Conservation (phyloP, 2,888 invertebrate genomes). For the Pterostichus niger region DNA sequence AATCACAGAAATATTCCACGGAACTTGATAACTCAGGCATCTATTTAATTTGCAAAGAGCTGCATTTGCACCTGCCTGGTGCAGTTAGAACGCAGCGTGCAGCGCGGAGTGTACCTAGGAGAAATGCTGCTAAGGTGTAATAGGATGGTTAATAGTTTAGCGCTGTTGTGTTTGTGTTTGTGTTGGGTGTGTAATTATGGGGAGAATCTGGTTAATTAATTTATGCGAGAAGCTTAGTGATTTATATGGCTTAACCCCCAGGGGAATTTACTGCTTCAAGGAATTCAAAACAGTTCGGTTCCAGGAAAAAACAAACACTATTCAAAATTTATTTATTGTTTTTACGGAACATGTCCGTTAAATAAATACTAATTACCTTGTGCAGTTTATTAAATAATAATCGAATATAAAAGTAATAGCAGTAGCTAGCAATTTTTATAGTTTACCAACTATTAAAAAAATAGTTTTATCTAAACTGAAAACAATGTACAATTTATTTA, state of each 20-base stretch:
- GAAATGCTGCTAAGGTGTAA: not conserved
- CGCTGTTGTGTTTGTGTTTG: conserved; percentile 7
- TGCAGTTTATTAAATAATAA: too few relatives aligned
- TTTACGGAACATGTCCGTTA: too few relatives aligned
- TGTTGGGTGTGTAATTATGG: conserved; percentile 28
- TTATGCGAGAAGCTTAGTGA: conserved; percentile 1
- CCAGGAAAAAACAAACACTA: too few relatives aligned
- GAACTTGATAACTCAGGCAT: conserved; percentile 41
- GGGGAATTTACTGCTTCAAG: not conserved
- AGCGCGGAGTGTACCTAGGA: not conserved
- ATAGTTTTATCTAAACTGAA: too few relatives aligned
- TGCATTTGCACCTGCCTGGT: conserved; percentile 10
- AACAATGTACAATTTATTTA: too few relatives aligned
- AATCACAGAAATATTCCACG: conserved; percentile 14
- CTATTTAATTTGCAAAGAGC: conserved; percentile 45
- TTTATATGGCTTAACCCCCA: conserved; percentile 17
- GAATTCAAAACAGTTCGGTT: not conserved
- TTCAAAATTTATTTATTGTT: too few relatives aligned
- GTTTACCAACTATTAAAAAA: too few relatives aligned
- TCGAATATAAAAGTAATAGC: too few relatives aligned
- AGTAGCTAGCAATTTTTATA: too few relatives aligned
- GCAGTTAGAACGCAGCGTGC: conserved; percentile 37
- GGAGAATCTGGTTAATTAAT: conserved; percentile 18
- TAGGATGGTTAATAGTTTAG: conserved; percentile 18
- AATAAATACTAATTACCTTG: too few relatives aligned